phyloP scores from a whole-genome alignment of 2,113 vertebrate genomes.

The Microcebus tavaratra region DNA sequence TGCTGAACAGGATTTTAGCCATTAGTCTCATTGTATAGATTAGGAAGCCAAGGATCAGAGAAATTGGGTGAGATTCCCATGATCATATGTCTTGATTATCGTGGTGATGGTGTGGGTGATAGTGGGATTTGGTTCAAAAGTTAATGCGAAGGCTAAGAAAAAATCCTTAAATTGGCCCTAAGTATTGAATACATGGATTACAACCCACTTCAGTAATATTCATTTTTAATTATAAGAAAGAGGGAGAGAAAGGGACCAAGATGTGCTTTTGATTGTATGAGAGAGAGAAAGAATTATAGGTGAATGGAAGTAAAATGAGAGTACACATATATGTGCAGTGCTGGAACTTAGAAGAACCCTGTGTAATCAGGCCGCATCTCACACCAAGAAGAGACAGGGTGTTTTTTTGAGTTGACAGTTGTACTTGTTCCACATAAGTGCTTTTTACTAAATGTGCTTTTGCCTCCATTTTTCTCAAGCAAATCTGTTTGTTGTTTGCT shows the following conservation, averaged over 20 bases:
- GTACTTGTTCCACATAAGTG: background rate
- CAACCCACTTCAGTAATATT: background rate
- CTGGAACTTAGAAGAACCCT: background rate
- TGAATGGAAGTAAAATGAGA: background rate
- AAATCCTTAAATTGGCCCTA: background rate
- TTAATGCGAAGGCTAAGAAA: background rate
- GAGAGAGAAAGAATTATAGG: background rate
- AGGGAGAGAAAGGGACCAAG: background rate
- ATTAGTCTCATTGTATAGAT: background rate
- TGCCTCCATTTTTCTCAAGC: background rate
- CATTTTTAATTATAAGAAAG: background rate
- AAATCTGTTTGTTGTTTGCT: constrained; percentile 16
- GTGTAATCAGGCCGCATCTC: background rate
- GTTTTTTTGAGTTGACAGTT: background rate
- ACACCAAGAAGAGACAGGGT: background rate
- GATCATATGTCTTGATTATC: background rate
- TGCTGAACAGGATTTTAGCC: background rate
- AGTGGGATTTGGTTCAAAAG: background rate
- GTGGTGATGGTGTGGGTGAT: background rate
- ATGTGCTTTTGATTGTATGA: background rate
- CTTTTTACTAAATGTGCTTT: background rate
- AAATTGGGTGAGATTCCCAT: background rate
- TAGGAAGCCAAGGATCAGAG: background rate
- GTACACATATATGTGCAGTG: accelerated
- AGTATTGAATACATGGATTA: background rate